Conservation (phyloP, 2,113 vertebrate genomes). For the Rhegmatorhina hoffmannsi region DNA sequence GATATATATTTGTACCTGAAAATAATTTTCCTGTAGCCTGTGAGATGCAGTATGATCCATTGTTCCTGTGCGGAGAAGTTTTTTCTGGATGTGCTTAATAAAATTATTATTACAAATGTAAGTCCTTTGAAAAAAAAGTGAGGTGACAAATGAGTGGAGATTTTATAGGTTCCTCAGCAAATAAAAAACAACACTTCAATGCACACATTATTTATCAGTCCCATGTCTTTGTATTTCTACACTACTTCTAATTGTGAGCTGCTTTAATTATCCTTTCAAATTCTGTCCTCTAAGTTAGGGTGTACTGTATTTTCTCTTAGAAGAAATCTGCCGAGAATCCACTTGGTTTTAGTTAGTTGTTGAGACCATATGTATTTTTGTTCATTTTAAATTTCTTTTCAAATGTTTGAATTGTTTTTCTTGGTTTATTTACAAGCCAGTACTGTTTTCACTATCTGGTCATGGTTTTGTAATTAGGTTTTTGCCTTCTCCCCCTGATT, state of each 20-base stretch:
- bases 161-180: background rate
- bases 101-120: background rate
- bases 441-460: background rate
- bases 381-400: background rate
- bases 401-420: background rate
- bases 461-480: background rate
- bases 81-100: background rate
- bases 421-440: background rate
- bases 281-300: background rate
- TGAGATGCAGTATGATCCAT: background rate
- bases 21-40: background rate
- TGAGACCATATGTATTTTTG: background rate
- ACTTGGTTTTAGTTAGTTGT: background rate
- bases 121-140: background rate
- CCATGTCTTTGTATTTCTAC: background rate
- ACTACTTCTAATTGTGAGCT: background rate
- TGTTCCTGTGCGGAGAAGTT: background rate
- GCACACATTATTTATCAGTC: background rate
- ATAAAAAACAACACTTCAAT: background rate
- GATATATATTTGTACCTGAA: background rate
- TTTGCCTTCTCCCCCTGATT: background rate
- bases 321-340: background rate
- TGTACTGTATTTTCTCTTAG: background rate
- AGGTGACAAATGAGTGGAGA: background rate
- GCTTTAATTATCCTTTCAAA: slow-evolving; percentile 8